These are phyloP conservation scores for Operophtera brumata DNA, from an alignment of 2,888 invertebrate genomes.

Conservation along the genomic window DNA sequence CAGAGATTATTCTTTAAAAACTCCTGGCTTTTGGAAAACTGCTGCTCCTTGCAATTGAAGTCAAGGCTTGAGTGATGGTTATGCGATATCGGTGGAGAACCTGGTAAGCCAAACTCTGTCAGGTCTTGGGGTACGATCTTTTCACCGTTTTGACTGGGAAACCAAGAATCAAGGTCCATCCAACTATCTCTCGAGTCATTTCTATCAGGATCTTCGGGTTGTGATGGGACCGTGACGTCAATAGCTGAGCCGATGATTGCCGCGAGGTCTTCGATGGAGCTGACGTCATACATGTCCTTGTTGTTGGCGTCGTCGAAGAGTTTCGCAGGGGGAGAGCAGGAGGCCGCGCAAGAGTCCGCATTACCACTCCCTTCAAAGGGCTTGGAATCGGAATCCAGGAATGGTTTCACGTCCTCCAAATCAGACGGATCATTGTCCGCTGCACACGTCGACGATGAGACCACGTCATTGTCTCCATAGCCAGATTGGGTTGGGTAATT, in stretches of 20 bases:
- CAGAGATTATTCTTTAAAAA: slow-evolving; percentile 74
- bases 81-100: slow-evolving; percentile 81
- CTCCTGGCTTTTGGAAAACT: slow-evolving; percentile 72
- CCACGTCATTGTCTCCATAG: slow-evolving; percentile 85
- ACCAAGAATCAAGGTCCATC: slow-evolving; percentile 95
- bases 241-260: slow-evolving; percentile 94
- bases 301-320: slow-evolving; percentile 77
- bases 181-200: slow-evolving; percentile 89
- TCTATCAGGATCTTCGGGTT: slow-evolving; percentile 86
- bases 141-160: slow-evolving; percentile 86
- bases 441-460: slow-evolving; percentile 87
- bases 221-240: slow-evolving; percentile 81
- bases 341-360: slow-evolving; percentile 80
- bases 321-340: slow-evolving; percentile 75
- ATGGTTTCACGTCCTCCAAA: slow-evolving; percentile 82
- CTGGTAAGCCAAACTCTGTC: slow-evolving; percentile 84
- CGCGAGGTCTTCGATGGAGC: slow-evolving; percentile 90
- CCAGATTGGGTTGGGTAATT: slow-evolving; percentile 83
- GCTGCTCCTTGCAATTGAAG: slow-evolving; percentile 71
- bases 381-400: slow-evolving; percentile 78
- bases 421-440: slow-evolving; percentile 83
- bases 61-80: slow-evolving; percentile 77
- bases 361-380: slow-evolving; percentile 81
- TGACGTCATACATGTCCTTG: slow-evolving; percentile 85
- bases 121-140: slow-evolving; percentile 85